Conservation (phyloP, 2,113 vertebrate genomes). For the Ellobius talpinus region DNA sequence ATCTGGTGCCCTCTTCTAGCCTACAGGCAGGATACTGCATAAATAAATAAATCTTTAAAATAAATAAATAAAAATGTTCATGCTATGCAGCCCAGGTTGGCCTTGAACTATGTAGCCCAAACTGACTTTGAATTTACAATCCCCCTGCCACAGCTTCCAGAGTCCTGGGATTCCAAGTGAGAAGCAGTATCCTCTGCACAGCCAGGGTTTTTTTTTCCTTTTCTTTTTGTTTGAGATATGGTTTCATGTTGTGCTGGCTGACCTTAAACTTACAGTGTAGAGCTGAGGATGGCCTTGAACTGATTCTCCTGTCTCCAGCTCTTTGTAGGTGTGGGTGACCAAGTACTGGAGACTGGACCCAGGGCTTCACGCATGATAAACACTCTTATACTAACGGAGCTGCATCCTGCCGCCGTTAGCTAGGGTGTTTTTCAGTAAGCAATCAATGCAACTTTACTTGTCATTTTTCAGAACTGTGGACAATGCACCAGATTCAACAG, state of each 20-base stretch:
- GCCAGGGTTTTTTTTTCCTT: neutral
- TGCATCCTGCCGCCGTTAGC: neutral
- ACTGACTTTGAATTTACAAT: neutral
- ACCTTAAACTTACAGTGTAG: neutral
- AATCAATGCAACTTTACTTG: slow-evolving; percentile 34
- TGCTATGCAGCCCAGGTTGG: neutral
- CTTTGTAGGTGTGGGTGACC: neutral
- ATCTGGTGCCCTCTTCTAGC: no score
- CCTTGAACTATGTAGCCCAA: neutral
- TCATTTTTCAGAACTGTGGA: neutral
- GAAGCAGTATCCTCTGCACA: no score
- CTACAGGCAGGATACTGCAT: no score
- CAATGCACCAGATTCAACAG: neutral
- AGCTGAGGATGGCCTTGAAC: neutral
- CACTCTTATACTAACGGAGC: neutral
- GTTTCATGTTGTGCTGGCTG: neutral
- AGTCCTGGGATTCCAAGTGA: neutral
- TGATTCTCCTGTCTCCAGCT: neutral
- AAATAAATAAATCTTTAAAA: no score
- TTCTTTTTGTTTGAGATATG: neutral
- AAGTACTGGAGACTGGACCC: neutral
- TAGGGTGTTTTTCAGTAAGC: neutral
- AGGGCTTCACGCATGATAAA: neutral
- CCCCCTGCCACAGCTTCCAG: neutral
- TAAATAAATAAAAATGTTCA: no score